Percentiles rank a stretch among this genome's conserved stretches.
Evolutionary conservation across 2,797 vertebrate species (phyloP).

Genomic region (Telmatherina bonti): DNA sequence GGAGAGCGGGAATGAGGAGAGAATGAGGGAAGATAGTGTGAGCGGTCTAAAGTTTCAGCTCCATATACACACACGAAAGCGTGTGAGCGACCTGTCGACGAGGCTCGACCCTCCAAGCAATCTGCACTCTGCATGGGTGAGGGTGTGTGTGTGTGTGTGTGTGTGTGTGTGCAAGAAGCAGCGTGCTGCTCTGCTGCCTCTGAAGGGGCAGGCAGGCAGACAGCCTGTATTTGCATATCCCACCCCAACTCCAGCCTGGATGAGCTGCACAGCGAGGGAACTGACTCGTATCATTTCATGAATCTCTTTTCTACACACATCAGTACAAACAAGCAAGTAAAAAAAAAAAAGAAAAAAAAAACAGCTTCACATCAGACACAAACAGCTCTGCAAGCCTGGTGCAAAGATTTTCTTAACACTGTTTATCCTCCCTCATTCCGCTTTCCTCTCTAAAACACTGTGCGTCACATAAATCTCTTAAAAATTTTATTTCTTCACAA

Average conservation of each 20-base stretch:
- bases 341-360: no score
- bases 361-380: background rate
- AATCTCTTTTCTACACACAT: background rate
- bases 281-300: constrained; percentile 22
- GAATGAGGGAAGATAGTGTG: constrained; percentile 39
- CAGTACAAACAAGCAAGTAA: background rate
- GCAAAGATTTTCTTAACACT: background rate
- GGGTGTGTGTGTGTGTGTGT: constrained; percentile 65
- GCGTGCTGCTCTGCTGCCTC: constrained; percentile 68
- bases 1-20: constrained; percentile 47
- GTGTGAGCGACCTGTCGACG: constrained; percentile 66
- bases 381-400: background rate
- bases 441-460: background rate
- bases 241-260: constrained; percentile 71
- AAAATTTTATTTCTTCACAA: constrained; percentile 35
- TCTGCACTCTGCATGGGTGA: constrained; percentile 63
- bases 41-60: constrained; percentile 60
- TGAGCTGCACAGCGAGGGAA: constrained; percentile 32
- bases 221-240: constrained; percentile 81
- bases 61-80: constrained; percentile 31
- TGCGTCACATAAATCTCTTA: constrained; percentile 32
- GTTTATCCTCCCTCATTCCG: background rate
- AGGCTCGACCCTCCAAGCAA: constrained; percentile 61
- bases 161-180: constrained; percentile 63
- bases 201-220: constrained; percentile 79